A percentile compares a stretch with the other conserved stretches of the same genome.
Evolutionary conservation across 2,888 invertebrate species (phyloP).

Genomic region (Linyphia triangularis): DNA sequence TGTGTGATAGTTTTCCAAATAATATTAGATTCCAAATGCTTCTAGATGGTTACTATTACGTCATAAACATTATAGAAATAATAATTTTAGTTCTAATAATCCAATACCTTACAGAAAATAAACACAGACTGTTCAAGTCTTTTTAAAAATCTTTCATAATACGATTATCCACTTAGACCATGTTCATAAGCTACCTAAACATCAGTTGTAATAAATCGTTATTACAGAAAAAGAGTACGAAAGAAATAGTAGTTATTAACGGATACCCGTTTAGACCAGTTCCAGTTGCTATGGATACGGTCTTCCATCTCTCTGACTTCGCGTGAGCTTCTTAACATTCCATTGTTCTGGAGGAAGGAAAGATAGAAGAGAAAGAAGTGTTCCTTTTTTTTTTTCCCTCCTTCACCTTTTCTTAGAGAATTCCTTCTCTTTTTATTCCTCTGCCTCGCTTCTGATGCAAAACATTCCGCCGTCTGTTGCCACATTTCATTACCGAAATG

Average conservation of each 20-base stretch:
- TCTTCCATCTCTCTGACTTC: not conserved
- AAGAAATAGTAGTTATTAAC: not conserved
- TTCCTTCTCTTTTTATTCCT: not conserved
- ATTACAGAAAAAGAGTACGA: not conserved
- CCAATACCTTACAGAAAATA: too few relatives aligned
- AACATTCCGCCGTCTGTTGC: not conserved
- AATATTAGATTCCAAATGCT: too few relatives aligned
- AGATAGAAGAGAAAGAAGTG: not conserved
- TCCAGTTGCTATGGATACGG: not conserved
- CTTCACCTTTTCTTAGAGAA: not conserved
- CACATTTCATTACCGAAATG: not conserved
- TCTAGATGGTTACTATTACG: too few relatives aligned
- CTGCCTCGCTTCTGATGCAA: not conserved
- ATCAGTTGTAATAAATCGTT: not conserved
- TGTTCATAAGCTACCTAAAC: not conserved
- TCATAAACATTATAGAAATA: too few relatives aligned
- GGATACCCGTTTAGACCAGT: not conserved
- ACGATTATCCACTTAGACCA: not conserved
- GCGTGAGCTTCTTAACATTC: slow-evolving; percentile 3
- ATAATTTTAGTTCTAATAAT: too few relatives aligned
- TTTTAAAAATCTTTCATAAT: too few relatives aligned
- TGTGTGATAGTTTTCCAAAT: too few relatives aligned
- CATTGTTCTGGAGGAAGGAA: not conserved
- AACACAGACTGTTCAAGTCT: too few relatives aligned
- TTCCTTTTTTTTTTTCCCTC: not conserved